Conservation (phyloP, 2,888 invertebrate genomes). For the Leptarthrus brevirostris region DNA sequence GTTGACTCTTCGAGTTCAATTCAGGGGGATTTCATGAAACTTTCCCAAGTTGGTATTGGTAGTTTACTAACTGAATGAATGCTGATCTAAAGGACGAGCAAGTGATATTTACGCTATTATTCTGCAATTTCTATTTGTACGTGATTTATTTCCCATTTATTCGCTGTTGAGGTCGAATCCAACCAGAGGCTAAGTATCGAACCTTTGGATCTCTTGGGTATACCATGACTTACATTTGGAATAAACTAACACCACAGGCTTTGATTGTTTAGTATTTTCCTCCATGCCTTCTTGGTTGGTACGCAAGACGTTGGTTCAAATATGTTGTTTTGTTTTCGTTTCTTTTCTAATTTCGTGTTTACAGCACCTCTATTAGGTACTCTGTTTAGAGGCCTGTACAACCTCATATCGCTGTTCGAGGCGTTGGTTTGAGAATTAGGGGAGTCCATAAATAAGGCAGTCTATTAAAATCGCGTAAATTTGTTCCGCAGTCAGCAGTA, state of each 20-base stretch:
- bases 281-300: neutral
- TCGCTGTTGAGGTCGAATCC: neutral
- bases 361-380: neutral
- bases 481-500: slow-evolving; percentile 34
- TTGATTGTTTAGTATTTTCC: neutral
- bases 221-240: neutral
- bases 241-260: neutral
- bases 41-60: neutral
- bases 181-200: neutral
- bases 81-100: neutral
- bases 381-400: slow-evolving; percentile 1
- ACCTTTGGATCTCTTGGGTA: slow-evolving; percentile 4
- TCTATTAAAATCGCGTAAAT: slow-evolving; percentile 51
- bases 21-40: neutral
- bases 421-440: slow-evolving; percentile 20
- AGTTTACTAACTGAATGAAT: neutral
- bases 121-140: slow-evolving; percentile 24
- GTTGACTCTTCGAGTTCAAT: slow-evolving; percentile 40
- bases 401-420: neutral
- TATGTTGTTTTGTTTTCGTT: slow-evolving; percentile 12
- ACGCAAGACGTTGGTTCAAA: neutral
- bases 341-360: slow-evolving; percentile 20
- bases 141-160: slow-evolving; percentile 34
- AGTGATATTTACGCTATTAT: slow-evolving; percentile 13
- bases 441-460: slow-evolving; percentile 49